Conservation (phyloP, 37 sponge, comb jelly and placozoan genomes). For the Mnemiopsis leidyi region DNA sequence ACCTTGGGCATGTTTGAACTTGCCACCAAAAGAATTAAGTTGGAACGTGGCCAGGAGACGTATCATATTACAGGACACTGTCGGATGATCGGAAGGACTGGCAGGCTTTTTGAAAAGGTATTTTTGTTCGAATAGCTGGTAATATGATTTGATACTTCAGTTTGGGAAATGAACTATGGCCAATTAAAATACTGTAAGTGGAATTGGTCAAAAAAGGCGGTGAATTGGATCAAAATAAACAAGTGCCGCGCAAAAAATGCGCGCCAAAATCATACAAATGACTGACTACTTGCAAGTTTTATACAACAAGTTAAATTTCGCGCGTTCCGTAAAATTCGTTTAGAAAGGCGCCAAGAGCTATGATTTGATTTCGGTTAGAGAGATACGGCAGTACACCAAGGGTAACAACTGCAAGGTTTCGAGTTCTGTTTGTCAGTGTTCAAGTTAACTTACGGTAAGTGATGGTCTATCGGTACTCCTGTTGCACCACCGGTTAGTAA, state of each 20-base stretch:
- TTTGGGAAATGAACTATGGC: too few species aligned
- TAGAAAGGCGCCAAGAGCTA: neutral
- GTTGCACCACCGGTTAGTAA: neutral
- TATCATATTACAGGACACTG: neutral
- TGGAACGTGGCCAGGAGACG: neutral
- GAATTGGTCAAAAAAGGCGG: neutral
- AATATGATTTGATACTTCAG: neutral
- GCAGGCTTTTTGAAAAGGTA: neutral
- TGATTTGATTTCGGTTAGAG: too few species aligned
- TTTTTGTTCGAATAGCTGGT: neutral
- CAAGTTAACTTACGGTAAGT: conserved; percentile 7
- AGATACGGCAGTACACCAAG: too few species aligned
- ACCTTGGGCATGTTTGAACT: neutral
- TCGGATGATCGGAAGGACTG: neutral
- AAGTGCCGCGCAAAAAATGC: conserved; percentile 6
- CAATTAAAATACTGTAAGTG: too few species aligned
- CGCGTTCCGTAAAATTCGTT: neutral
- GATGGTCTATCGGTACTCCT: neutral
- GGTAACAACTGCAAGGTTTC: too few species aligned
- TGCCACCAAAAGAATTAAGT: neutral
- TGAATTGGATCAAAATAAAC: conserved; percentile 18
- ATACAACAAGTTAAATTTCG: neutral
- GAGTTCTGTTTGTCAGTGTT: too few species aligned
- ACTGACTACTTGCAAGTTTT: neutral
- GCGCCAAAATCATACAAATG: conserved; percentile 14